These are phyloP conservation scores for Riparia riparia DNA, from an alignment of 2,113 vertebrate species.

Conservation along the genomic window DNA sequence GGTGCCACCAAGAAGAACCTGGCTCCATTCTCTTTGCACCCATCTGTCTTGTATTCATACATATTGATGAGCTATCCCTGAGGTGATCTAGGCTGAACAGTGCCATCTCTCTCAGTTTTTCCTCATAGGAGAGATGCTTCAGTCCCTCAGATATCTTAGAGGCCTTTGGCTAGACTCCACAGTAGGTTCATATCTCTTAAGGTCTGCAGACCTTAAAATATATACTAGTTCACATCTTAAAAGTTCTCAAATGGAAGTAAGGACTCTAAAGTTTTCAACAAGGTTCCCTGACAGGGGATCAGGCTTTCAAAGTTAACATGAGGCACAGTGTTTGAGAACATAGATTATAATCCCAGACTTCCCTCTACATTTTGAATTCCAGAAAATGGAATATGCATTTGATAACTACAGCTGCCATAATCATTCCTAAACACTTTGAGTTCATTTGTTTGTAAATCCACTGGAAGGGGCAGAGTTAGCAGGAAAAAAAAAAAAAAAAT, in stretches of 20 bases:
- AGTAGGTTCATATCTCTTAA: neutral
- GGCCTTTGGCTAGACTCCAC: neutral
- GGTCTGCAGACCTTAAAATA: accelerated
- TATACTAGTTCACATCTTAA: neutral
- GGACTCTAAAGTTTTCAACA: neutral
- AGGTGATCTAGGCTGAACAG: neutral
- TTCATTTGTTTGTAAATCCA: neutral
- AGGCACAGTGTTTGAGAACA: neutral
- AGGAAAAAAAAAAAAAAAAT: neutral
- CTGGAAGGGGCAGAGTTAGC: neutral
- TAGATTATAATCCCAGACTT: neutral
- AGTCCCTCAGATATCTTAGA: neutral
- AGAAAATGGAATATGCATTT: neutral
- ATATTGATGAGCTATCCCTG: neutral
- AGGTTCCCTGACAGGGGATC: neutral
- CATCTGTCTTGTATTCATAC: too few species aligned
- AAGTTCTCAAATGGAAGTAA: neutral
- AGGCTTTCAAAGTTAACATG: neutral
- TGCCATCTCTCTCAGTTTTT: neutral
- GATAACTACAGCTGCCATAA: neutral
- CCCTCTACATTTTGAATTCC: neutral
- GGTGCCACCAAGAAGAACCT: neutral
- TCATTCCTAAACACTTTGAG: neutral
- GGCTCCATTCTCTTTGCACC: neutral
- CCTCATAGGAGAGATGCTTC: neutral